These are phyloP conservation scores for Thaumetopoea pityocampa DNA, from an alignment of 1,140 invertebrate species.

Conservation along the genomic window DNA sequence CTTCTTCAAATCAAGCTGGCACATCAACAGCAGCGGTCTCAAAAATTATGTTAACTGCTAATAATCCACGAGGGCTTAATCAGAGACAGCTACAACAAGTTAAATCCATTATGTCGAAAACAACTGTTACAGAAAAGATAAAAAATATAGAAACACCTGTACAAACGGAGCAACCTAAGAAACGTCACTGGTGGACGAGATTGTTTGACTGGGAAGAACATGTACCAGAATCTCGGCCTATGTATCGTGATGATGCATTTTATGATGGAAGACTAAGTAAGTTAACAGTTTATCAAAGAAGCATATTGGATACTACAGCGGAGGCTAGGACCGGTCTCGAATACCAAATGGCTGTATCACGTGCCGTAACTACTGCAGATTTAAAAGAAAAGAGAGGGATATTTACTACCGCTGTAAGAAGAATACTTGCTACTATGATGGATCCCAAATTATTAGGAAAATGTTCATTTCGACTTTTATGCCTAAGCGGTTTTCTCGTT, in stretches of 20 bases:
- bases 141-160: constrained; percentile 36
- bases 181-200: constrained; percentile 39
- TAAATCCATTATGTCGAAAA: constrained; percentile 52
- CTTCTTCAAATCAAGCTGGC: constrained; percentile 32
- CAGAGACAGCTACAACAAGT: constrained; percentile 58
- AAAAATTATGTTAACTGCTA: constrained; percentile 46
- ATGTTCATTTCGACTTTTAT: constrained; percentile 47
- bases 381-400: constrained; percentile 53
- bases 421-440: constrained; percentile 67
- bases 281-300: constrained; percentile 86
- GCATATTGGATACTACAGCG: constrained; percentile 34
- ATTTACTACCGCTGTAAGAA: constrained; percentile 55
- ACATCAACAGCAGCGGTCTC: constrained; percentile 42
- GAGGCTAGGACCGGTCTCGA: constrained; percentile 58
- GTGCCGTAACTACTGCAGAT: constrained; percentile 55
- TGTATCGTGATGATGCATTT: constrained; percentile 92
- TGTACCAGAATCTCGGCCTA: constrained; percentile 77
- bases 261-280: constrained; percentile 86
- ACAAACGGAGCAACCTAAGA: constrained; percentile 31
- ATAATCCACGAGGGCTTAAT: constrained; percentile 47
- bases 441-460: constrained; percentile 52
- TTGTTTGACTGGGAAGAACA: constrained; percentile 56
- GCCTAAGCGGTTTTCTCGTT: constrained; percentile 44
- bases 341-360: constrained; percentile 62
- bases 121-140: constrained; percentile 50